A percentile compares a stretch with the other conserved stretches of the same genome.
These are phyloP conservation scores for Holotrichia oblita DNA, from an alignment of 1,140 invertebrate species.

Conservation along the genomic window DNA sequence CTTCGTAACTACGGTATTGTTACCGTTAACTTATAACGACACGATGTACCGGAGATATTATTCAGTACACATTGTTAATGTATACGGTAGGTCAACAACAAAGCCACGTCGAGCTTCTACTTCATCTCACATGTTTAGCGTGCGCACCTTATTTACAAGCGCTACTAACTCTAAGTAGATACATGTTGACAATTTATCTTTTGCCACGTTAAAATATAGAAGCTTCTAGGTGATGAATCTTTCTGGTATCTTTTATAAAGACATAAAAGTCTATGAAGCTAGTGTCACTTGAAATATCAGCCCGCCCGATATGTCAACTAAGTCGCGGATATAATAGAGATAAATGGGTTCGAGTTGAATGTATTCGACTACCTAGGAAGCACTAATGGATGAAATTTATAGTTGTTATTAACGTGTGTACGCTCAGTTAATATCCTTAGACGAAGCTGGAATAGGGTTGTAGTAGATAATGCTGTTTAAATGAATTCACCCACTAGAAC, in stretches of 20 bases:
- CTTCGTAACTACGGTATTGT: not conserved
- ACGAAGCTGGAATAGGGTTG: not conserved
- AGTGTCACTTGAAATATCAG: conserved; percentile 49
- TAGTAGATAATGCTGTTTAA: not conserved
- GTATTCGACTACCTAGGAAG: conserved; percentile 46
- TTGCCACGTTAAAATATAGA: conserved; percentile 6
- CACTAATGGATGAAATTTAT: conserved; percentile 54
- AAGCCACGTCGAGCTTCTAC: not conserved
- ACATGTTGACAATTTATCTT: conserved; percentile 4
- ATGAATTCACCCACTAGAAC: not conserved
- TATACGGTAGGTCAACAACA: not conserved
- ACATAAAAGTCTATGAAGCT: conserved; percentile 54
- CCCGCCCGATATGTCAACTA: conserved; percentile 49
- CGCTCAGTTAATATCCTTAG: not conserved
- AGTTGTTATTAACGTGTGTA: conserved; percentile 39
- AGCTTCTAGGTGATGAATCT: conserved; percentile 52
- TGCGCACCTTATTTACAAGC: conserved; percentile 2
- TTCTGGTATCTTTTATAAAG: conserved; percentile 55
- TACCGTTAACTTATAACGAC: not conserved
- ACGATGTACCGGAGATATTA: not conserved
- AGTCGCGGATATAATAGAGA: conserved; percentile 54
- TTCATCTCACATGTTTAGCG: not conserved
- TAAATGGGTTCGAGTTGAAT: conserved; percentile 49
- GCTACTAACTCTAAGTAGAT: conserved; percentile 8
- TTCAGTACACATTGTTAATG: not conserved